Evolutionary conservation across 2,888 invertebrate genomes (phyloP), one percentile per base, ranked within the genome.

Genomic region (Hyles lineata): DNA sequence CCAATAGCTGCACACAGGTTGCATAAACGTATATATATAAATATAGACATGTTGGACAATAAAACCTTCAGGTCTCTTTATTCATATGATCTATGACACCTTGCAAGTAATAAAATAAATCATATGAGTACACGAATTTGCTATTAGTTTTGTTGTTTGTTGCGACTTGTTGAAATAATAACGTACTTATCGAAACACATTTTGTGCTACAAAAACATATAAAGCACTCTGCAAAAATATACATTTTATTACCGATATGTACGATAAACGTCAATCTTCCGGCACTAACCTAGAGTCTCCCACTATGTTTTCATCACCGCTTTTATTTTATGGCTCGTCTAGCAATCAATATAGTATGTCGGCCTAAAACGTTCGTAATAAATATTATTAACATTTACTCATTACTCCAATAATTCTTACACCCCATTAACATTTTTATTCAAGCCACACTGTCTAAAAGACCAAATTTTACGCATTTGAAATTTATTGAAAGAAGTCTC

Each of bases 281-380:
- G 59, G 52, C 21, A 70, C 25, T 17, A 71, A 60, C 69, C 43
- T 60, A 70, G n/a, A 43, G 63, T 63, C 67, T 61, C 67, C 59
- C 70, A 71, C 72, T 72, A 71, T 70, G 61, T 69, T 67, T 70
- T 43, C 59, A 70, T 61, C 21, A 58, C 60, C 70, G 75, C 70
- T 72, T 76, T 70, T 52, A 71, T 71, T 76, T 76, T 75, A 67
- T 72, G 55, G n/a, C 72, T 55, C 23, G 23, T 50, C 74, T 75
- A 79, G 76, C 73, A 73, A 76, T 77, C 74, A 77, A 78, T 77
- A 76, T 78, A 61, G 23, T 35, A 62, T 62, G 23, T 32, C 52
- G n/a, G 58, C 35, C 23, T 67, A 67, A 67, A 67, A 21, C 15
- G 23, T 50, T 67, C 50, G 9, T 50, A 17, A 25, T 67, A 67